A percentile compares a stretch with the other conserved stretches of the same genome.
These are phyloP conservation scores for Ichneumoninae sp. DNA, from an alignment of 2,888 invertebrate species.

Conservation along the genomic window DNA sequence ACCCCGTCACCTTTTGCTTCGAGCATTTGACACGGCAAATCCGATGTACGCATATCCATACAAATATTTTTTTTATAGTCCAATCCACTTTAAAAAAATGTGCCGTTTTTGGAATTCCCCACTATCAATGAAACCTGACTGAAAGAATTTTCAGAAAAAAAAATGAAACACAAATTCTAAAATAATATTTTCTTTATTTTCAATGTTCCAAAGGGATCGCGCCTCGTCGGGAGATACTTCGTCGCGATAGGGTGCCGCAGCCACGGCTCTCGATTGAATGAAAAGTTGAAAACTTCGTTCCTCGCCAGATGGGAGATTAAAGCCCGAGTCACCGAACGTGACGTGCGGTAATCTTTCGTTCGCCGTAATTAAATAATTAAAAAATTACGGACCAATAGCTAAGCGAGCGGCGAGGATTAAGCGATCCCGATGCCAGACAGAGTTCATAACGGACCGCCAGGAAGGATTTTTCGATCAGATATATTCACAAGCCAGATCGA, in stretches of 20 bases:
- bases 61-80: too few species aligned
- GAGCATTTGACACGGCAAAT: conserved; percentile 1
- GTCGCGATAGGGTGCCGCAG: background rate
- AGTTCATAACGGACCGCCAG: background rate
- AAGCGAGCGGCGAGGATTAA: conserved; percentile 29
- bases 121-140: too few species aligned
- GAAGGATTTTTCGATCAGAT: conserved; percentile 53
- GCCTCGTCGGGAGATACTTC: background rate
- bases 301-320: conserved; percentile 15
- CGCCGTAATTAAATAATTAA: conserved; percentile 50
- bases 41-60: background rate
- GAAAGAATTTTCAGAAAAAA: background rate
- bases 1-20: conserved; percentile 39
- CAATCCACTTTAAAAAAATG: too few species aligned
- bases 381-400: conserved; percentile 48
- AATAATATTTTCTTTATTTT: background rate
- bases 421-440: conserved; percentile 1
- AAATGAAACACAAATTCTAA: background rate
- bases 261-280: conserved; percentile 17
- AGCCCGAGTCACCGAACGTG: conserved; percentile 1
- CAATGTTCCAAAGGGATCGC: background rate
- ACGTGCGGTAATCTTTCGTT: conserved; percentile 20
- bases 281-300: conserved; percentile 22
- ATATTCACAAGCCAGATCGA: conserved; percentile 5
- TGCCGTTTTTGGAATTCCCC: too few species aligned